phyloP scores from a whole-genome alignment of 2,888 invertebrate genomes.

The Anthophora plumipes region DNA sequence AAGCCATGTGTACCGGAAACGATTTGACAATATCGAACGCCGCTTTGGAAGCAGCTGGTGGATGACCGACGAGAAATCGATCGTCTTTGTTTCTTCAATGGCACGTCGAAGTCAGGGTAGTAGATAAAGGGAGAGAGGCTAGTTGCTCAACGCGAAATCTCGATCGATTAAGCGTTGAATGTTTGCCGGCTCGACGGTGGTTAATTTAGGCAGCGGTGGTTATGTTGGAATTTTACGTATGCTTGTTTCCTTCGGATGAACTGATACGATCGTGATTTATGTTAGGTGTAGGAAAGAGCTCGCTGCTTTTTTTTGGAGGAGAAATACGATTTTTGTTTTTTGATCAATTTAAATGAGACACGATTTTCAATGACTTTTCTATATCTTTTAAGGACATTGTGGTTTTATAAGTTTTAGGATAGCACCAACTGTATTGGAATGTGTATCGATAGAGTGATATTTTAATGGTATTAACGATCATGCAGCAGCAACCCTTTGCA shows the following conservation, averaged over 20 bases:
- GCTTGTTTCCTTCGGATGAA: not conserved
- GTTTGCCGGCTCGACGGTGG: slow-evolving; percentile 28
- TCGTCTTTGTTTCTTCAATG: slow-evolving; percentile 39
- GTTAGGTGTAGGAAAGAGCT: not conserved
- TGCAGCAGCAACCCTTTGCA: too few species aligned
- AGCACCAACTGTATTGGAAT: too few species aligned
- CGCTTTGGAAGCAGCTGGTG: slow-evolving; percentile 14
- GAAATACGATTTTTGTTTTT: too few species aligned
- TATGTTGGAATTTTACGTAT: not conserved
- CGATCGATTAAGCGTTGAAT: slow-evolving; percentile 8
- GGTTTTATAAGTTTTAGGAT: too few species aligned
- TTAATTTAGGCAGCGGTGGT: slow-evolving; percentile 9
- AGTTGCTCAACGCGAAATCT: slow-evolving; percentile 22
- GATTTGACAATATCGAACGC: slow-evolving; percentile 24
- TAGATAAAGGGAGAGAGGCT: not conserved
- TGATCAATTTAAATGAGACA: too few species aligned
- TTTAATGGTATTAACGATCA: too few species aligned
- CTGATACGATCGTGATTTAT: not conserved
- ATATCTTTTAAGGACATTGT: too few species aligned
- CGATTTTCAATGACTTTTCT: too few species aligned
- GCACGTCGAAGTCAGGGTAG: not conserved
- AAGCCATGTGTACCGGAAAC: slow-evolving; percentile 31
- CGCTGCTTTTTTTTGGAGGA: not conserved
- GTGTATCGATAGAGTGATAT: too few species aligned
- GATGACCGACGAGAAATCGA: slow-evolving; percentile 31